Conservation (phyloP, 2,113 vertebrate species). For the Donacobius atricapilla region DNA sequence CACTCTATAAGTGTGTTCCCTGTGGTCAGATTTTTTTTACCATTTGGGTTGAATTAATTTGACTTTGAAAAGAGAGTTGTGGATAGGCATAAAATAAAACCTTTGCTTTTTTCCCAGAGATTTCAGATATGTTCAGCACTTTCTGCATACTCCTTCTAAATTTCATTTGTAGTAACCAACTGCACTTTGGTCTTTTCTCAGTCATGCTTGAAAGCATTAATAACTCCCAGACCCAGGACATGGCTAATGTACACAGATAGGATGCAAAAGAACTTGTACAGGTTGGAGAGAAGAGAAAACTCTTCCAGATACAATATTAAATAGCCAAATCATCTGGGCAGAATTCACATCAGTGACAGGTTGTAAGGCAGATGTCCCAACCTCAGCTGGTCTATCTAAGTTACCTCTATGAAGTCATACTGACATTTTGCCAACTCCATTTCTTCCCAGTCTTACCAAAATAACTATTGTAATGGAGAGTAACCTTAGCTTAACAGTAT, state of each 20-base stretch:
- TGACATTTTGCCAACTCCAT: background rate
- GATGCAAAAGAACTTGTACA: background rate
- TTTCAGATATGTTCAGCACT: background rate
- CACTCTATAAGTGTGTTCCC: background rate
- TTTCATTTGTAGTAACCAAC: background rate
- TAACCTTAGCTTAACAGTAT: background rate
- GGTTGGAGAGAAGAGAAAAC: background rate
- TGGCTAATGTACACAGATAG: background rate
- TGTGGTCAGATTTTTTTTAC: background rate
- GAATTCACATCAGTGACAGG: background rate
- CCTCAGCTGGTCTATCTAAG: background rate
- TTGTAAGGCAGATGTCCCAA: background rate
- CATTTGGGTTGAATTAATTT: background rate
- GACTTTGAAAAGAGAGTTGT: background rate
- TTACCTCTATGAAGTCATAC: background rate
- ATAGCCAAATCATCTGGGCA: accelerated
- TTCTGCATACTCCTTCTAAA: background rate
- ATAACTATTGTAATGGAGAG: background rate
- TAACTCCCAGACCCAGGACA: background rate
- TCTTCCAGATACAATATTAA: background rate
- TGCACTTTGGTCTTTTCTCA: background rate
- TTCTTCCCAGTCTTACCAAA: background rate
- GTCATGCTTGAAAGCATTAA: background rate
- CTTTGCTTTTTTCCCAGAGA: background rate
- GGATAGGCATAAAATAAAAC: background rate